Conservation (phyloP, 2,113 vertebrate genomes). For the Sardina pilchardus region DNA sequence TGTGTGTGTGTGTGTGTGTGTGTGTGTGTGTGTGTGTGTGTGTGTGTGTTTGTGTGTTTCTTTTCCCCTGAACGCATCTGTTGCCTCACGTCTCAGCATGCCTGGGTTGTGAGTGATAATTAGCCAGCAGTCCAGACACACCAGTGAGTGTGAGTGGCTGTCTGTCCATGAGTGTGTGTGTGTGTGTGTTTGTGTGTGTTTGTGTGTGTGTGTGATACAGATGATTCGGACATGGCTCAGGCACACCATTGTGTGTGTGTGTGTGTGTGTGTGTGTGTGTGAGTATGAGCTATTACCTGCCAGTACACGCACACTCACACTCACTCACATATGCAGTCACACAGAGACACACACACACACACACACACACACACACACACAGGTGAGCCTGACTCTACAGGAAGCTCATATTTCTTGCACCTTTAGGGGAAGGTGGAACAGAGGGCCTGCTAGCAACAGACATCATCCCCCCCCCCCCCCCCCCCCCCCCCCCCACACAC, state of each 20-base stretch:
- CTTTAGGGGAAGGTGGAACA: not conserved
- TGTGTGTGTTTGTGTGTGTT: slow-evolving; percentile 11
- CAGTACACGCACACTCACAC: slow-evolving; percentile 2
- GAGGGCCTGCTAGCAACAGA: not conserved
- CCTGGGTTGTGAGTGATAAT: no score
- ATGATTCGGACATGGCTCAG: not conserved
- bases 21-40: no score
- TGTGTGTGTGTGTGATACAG: not conserved
- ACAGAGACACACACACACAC: slow-evolving; percentile 17
- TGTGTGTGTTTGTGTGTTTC: no score
- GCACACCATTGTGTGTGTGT: not conserved
- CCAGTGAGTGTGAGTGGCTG: not conserved
- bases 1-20: no score
- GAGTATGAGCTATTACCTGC: not conserved
- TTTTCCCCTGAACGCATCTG: no score
- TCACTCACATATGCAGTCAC: not conserved
- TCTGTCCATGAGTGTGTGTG: slow-evolving; percentile 2
- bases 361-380: not conserved
- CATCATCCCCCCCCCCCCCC: not conserved
- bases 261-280: not conserved
- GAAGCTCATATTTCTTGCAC: not conserved
- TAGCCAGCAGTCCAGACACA: no score
- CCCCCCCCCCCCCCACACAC: no score
- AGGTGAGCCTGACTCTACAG: not conserved
- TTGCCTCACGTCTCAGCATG: no score